Conservation (phyloP, 2,888 invertebrate genomes). For the Ectemnius continuus region DNA sequence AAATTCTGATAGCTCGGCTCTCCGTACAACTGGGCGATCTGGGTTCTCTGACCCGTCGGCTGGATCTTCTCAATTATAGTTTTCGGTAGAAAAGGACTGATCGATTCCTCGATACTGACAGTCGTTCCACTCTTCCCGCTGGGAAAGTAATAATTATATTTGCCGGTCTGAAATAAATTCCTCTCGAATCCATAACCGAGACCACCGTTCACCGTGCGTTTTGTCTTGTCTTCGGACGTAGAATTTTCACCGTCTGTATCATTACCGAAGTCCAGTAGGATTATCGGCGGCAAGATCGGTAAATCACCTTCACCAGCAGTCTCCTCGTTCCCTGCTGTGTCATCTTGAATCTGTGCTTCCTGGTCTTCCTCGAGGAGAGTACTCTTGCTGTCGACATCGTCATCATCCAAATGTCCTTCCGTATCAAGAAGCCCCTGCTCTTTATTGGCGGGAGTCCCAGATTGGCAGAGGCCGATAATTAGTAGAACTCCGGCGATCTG, state of each 20-base stretch:
- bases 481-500: conserved; percentile 66
- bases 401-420: conserved; percentile 7
- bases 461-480: conserved; percentile 52
- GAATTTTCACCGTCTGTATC: conserved; percentile 57
- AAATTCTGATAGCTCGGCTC: background rate
- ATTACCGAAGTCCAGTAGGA: conserved; percentile 73
- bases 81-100: conserved; percentile 71
- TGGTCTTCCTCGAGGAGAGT: background rate
- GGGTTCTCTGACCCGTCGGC: conserved; percentile 40
- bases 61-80: conserved; percentile 70
- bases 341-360: conserved; percentile 4
- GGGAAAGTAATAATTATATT: conserved; percentile 73
- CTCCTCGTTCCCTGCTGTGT: conserved; percentile 26
- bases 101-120: conserved; percentile 75
- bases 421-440: conserved; percentile 21
- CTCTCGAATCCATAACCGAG: conserved; percentile 85
- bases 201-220: conserved; percentile 86
- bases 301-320: conserved; percentile 27
- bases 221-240: conserved; percentile 76
- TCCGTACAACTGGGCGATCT: background rate
- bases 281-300: conserved; percentile 73
- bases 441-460: conserved; percentile 15
- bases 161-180: conserved; percentile 75
- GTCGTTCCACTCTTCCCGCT: conserved; percentile 73
- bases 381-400: background rate